phyloP scores from a whole-genome alignment of 1,140 invertebrate species.

The Subanguina moxae region DNA sequence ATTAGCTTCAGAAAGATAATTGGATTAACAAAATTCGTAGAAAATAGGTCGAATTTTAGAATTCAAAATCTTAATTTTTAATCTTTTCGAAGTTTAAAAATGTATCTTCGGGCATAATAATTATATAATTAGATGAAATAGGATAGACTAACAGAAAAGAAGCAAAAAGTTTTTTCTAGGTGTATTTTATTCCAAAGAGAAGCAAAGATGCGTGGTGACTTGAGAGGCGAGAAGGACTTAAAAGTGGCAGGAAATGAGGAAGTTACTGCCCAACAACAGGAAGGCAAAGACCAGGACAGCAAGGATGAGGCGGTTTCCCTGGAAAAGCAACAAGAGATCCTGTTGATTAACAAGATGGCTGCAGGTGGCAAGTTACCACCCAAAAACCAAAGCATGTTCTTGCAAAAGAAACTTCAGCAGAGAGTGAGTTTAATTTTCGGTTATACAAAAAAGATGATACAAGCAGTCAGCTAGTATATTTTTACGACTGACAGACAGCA shows the following conservation, averaged over 20 bases:
- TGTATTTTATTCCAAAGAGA: too few relatives aligned
- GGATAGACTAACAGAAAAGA: too few relatives aligned
- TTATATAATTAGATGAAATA: too few relatives aligned
- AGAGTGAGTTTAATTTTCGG: constrained; percentile 41
- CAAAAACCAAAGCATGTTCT: constrained; percentile 50
- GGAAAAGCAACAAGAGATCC: constrained; percentile 54
- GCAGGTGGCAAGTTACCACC: constrained; percentile 52
- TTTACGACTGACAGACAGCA: too few relatives aligned
- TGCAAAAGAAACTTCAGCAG: constrained; percentile 58
- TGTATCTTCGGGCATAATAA: too few relatives aligned
- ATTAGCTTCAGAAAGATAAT: too few relatives aligned
- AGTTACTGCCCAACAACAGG: constrained; percentile 14
- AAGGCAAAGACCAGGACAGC: neutral
- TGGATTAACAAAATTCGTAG: too few relatives aligned
- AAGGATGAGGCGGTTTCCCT: constrained; percentile 40
- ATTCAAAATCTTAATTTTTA: too few relatives aligned
- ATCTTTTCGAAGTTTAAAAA: too few relatives aligned
- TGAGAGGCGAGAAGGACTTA: neutral
- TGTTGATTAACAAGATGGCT: constrained; percentile 58
- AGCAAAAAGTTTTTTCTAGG: too few relatives aligned
- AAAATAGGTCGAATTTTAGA: too few relatives aligned
- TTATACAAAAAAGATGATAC: neutral
- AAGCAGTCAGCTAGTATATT: too few relatives aligned
- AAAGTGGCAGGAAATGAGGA: constrained; percentile 4
- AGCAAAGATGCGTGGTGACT: constrained; percentile 1